Evolutionary conservation across 2,888 invertebrate genomes (phyloP), one percentile per base, ranked within the genome.

Genomic region (Dynastes hyllus): DNA sequence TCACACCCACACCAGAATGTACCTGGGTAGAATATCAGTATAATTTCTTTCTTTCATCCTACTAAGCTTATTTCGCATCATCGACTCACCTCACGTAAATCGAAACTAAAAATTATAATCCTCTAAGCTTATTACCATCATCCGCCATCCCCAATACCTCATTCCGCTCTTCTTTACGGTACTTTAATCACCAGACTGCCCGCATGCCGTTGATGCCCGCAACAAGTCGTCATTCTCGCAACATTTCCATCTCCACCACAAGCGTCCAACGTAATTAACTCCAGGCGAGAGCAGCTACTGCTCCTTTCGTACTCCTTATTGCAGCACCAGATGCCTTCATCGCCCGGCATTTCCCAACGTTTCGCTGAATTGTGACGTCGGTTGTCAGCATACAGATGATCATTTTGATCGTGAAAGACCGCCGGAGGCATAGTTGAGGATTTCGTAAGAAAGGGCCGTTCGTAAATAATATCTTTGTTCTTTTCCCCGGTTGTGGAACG

Each of bases 361-460:
- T 58, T 16, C 22, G 5, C n/a, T 8, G 16, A n/a, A 9, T 16
- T 22, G 8, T 22, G 16, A 22, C n/a, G 22, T 0, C 8, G 8
- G 8, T 40, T 16, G 27, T 76, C 16, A 5, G 50, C 40, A 55
- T 76, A 29, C 22, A 11, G 32, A 63, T 32, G 45, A 13, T 40
- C 58, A 13, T 67, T 50, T 63, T 45, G 13, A 27, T 63, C 61
- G 5, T 16, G 50, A 45, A 58, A 75, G 9, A 78, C 11, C 11
- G 67, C 71, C 27, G 73, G 78, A 2, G 82, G 81, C 81, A 82
- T 81, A 5, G 82, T 82, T 58, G 77, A 77, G 6, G 82, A 82
- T 55, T 82, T 82, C 50, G 79, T 77, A 27, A 82, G 70, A 27
- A 22, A 58, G 22, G 67, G 45, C 37, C 29, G 37, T 32, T 69